Conservation (phyloP, 2,888 invertebrate genomes). For the Tricholauxania praeusta region DNA sequence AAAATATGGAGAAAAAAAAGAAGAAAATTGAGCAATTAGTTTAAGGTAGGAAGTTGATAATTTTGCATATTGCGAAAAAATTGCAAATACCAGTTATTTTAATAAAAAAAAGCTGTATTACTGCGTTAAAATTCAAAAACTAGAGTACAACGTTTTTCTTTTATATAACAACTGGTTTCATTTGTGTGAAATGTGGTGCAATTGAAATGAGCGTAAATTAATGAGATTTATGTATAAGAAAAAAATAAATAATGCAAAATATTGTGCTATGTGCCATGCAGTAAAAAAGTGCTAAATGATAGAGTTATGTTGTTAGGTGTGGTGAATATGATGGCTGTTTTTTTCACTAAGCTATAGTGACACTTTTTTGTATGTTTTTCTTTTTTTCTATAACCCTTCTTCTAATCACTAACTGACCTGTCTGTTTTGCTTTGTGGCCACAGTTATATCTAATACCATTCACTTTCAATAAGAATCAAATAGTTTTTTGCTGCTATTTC, state of each 20-base stretch:
- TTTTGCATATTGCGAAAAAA: conserved; percentile 42
- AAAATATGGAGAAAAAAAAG: conserved; percentile 26
- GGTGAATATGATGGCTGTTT: too few relatives aligned
- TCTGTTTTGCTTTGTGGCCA: too few relatives aligned
- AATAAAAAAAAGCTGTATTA: not conserved
- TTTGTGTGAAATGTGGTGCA: not conserved
- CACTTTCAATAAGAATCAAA: too few relatives aligned
- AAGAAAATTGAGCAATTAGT: conserved; percentile 40
- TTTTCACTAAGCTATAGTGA: too few relatives aligned
- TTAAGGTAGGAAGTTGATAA: conserved; percentile 55
- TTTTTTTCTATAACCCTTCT: too few relatives aligned
- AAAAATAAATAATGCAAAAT: too few relatives aligned
- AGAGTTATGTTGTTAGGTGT: too few relatives aligned
- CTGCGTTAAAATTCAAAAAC: not conserved
- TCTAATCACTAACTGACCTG: too few relatives aligned
- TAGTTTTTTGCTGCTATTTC: too few relatives aligned
- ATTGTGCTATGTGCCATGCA: not conserved
- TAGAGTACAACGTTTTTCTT: not conserved
- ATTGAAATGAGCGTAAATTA: not conserved
- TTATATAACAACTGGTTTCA: conserved; percentile 33
- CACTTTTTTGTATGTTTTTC: too few relatives aligned
- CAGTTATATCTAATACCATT: too few relatives aligned
- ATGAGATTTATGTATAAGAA: not conserved
- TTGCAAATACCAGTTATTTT: conserved; percentile 26
- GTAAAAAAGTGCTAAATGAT: too few relatives aligned